Conservation (phyloP, 2,797 vertebrate genomes). For the Phoeniculus purpureus region DNA sequence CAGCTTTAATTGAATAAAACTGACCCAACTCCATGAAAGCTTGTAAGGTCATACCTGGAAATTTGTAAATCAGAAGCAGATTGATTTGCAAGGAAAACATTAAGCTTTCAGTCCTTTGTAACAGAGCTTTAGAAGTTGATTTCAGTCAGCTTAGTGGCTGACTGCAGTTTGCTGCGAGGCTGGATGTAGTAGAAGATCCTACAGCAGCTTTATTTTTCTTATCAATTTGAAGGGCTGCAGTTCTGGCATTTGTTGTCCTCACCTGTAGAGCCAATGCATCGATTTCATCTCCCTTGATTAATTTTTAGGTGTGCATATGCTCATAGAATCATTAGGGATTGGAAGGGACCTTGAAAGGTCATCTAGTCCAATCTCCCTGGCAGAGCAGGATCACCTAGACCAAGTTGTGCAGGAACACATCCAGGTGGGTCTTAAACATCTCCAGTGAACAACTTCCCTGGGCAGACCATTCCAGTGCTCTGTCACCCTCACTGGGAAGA, state of each 20-base stretch:
- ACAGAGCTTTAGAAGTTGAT: background rate
- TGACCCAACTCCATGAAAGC: background rate
- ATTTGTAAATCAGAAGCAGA: background rate
- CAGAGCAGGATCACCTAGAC: too few species aligned
- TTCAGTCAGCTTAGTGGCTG: background rate
- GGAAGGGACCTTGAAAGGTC: too few species aligned
- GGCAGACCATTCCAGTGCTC: too few species aligned
- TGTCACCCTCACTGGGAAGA: too few species aligned
- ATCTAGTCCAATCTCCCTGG: too few species aligned
- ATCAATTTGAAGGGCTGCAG: background rate
- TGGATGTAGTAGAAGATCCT: background rate
- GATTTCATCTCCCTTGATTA: background rate
- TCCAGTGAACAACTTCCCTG: too few species aligned
- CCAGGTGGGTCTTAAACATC: too few species aligned
- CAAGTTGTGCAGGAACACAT: too few species aligned
- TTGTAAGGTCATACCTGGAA: background rate
- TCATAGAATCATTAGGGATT: too few species aligned
- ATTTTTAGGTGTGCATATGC: background rate
- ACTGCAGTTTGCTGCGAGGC: background rate
- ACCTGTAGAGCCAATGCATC: background rate
- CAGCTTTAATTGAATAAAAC: background rate
- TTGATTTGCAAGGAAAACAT: background rate
- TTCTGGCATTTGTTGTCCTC: background rate
- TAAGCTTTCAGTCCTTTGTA: background rate
- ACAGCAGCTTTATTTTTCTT: too few species aligned